A percentile compares a stretch with the other conserved stretches of the same genome.
phyloP scores from a whole-genome alignment of 2,797 vertebrate species.

The Masticophis lateralis region DNA sequence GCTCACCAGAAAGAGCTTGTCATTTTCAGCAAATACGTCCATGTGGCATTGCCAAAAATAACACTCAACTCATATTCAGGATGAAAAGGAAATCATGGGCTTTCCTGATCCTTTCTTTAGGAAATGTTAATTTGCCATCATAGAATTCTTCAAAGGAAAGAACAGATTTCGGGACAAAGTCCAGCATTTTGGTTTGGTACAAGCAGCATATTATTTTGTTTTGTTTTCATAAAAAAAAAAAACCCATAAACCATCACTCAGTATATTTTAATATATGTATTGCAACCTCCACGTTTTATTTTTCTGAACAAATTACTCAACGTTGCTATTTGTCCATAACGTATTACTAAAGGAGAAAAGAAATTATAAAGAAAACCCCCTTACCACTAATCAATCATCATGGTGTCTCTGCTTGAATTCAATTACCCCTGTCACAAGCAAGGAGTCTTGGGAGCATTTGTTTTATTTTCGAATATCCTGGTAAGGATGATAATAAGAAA shows the following conservation, averaged over 20 bases:
- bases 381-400: constrained; percentile 59
- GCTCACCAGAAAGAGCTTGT: not conserved
- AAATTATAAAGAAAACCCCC: constrained; percentile 58
- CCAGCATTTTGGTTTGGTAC: not conserved
- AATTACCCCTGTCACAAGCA: constrained; percentile 44
- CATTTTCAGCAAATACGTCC: not conserved
- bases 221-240: not conserved
- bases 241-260: not conserved
- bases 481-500: constrained; percentile 47
- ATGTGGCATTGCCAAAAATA: not conserved
- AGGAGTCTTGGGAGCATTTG: constrained; percentile 39
- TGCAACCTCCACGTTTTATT: not conserved
- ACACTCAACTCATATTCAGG: not conserved
- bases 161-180: not conserved
- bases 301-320: not conserved
- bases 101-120: constrained; percentile 5
- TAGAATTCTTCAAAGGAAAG: not conserved
- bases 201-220: not conserved
- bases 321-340: constrained; percentile 16
- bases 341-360: constrained; percentile 56
- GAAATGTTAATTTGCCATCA: constrained; percentile 13
- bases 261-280: not conserved
- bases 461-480: constrained; percentile 1
- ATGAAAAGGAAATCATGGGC: not conserved
- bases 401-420: constrained; percentile 53